Evolutionary conservation across 2,113 vertebrate genomes (phyloP).

Genomic region (Isichthys henryi): DNA sequence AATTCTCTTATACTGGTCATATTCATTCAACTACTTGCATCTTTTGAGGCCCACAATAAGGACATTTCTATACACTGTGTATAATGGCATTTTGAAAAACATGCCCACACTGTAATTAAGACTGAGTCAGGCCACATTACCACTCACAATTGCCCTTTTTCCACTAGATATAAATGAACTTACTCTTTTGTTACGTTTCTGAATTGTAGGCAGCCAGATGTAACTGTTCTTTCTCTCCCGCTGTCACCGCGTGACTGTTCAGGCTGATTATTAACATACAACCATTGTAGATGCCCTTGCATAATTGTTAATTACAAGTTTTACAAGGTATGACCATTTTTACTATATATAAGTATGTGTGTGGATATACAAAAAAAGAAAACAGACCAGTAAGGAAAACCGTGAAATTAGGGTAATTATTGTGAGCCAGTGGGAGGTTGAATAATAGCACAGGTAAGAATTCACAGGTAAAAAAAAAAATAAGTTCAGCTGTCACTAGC

Average conservation of each 20-base stretch:
- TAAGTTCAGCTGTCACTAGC: neutral
- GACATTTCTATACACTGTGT: neutral
- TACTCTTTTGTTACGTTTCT: neutral
- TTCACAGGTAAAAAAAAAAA: neutral
- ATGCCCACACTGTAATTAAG: constrained; percentile 19
- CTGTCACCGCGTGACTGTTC: constrained; percentile 48
- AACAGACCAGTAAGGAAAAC: neutral
- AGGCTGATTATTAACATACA: constrained; percentile 65
- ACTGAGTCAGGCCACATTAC: constrained; percentile 17
- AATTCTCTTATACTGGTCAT: neutral
- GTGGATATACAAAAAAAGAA: neutral
- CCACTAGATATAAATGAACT: constrained; percentile 10
- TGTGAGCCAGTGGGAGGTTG: neutral
- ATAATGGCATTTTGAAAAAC: constrained; percentile 2
- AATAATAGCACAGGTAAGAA: neutral
- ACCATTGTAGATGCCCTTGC: constrained; percentile 63
- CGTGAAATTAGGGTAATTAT: neutral
- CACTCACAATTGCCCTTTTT: neutral
- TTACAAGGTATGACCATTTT: constrained; percentile 48
- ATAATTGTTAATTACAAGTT: constrained; percentile 69
- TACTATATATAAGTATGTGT: constrained; percentile 45
- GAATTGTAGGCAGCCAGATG: neutral
- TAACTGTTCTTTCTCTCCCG: constrained; percentile 30
- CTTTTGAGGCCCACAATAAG: neutral
- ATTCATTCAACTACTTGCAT: neutral